phyloP scores from a whole-genome alignment of 2,113 vertebrate species.

The Paramormyrops kingsleyae region DNA sequence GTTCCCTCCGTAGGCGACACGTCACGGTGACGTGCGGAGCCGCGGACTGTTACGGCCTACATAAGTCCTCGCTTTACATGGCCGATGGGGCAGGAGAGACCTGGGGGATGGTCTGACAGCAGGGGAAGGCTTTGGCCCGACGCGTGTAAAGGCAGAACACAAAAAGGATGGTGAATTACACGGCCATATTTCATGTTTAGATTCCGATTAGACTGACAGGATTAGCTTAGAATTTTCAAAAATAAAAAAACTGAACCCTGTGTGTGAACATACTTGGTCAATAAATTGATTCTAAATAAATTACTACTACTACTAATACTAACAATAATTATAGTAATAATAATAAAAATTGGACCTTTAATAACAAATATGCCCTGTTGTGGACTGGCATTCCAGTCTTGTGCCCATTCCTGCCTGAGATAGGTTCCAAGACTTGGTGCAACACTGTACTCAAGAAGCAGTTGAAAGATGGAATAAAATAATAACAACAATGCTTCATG shows the following conservation, averaged over 20 bases:
- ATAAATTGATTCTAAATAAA: background rate
- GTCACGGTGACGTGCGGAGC: conserved; percentile 36
- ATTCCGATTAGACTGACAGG: background rate
- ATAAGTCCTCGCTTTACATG: background rate
- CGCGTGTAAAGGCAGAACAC: background rate
- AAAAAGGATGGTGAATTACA: background rate
- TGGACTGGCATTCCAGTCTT: background rate
- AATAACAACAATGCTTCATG: background rate
- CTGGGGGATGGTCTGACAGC: background rate
- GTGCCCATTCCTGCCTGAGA: background rate
- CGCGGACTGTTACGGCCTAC: background rate
- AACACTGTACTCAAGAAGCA: background rate
- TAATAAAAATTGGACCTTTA: background rate
- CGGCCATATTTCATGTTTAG: background rate
- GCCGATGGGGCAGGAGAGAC: background rate
- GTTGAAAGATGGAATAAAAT: background rate
- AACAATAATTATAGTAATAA: background rate
- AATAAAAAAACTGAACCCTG: background rate
- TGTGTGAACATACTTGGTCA: background rate
- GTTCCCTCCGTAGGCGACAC: conserved; percentile 33
- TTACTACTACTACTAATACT: background rate
- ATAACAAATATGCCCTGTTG: background rate
- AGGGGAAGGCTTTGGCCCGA: background rate
- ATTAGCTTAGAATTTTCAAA: background rate
- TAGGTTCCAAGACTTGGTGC: background rate